Evolutionary conservation across 2,888 invertebrate genomes (phyloP).

Genomic region (Notodonta ziczac): DNA sequence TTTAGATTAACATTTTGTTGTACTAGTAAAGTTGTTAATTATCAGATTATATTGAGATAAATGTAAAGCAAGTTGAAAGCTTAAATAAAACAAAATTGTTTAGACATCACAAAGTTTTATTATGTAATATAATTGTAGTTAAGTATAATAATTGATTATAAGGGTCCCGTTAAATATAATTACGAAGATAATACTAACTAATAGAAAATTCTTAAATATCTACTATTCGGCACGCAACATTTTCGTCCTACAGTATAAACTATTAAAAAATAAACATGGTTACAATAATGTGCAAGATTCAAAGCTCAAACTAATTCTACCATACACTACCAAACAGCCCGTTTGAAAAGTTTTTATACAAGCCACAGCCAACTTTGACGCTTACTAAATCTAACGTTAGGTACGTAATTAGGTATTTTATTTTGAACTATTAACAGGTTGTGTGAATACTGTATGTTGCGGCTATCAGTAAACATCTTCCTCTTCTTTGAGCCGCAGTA

Average conservation of each 20-base stretch:
- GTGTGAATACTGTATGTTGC: not conserved
- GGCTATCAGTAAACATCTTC: conserved; percentile 86
- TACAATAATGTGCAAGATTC: conserved; percentile 54
- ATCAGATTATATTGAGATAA: conserved; percentile 35
- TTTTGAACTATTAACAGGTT: not conserved
- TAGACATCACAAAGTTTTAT: conserved; percentile 28
- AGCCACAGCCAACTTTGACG: conserved; percentile 47
- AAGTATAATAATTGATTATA: conserved; percentile 38
- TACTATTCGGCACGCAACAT: conserved; percentile 53
- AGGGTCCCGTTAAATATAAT: conserved; percentile 65
- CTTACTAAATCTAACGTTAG: conserved; percentile 2
- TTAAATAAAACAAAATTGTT: conserved; percentile 57
- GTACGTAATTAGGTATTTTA: not conserved
- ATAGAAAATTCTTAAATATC: conserved; percentile 35
- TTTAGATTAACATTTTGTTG: conserved; percentile 56
- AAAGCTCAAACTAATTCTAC: conserved; percentile 46
- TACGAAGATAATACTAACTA: conserved; percentile 7
- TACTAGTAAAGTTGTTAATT: conserved; percentile 39
- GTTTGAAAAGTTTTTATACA: conserved; percentile 36
- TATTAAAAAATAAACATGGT: conserved; percentile 28
- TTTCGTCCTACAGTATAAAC: conserved; percentile 22
- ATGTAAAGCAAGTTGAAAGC: conserved; percentile 29
- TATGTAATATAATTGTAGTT: conserved; percentile 44
- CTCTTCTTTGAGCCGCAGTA: conserved; percentile 92
- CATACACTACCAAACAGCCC: conserved; percentile 32